phyloP scores from a whole-genome alignment of 2,113 vertebrate species.

The Thamnophis sirtalis region DNA sequence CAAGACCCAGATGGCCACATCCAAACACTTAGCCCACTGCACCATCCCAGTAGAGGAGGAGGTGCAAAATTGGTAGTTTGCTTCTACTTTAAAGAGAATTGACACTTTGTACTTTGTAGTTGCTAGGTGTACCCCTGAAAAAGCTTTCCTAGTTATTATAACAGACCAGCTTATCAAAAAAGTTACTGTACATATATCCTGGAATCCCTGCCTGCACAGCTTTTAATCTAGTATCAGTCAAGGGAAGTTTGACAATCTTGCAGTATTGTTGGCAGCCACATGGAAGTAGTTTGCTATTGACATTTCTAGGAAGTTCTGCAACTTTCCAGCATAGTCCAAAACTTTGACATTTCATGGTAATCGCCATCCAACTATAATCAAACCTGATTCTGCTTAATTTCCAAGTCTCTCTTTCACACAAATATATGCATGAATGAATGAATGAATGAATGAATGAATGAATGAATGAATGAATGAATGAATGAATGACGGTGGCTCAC shows the following conservation, averaged over 20 bases:
- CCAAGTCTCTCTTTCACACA: neutral
- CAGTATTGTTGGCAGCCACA: neutral
- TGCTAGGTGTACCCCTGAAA: neutral
- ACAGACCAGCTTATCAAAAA: neutral
- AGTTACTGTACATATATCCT: neutral
- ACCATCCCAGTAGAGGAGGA: neutral
- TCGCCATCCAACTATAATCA: neutral
- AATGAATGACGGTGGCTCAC: no score
- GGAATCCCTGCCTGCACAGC: neutral
- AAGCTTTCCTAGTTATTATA: neutral
- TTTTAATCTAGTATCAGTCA: neutral
- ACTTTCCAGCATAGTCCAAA: neutral
- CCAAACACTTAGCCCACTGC: neutral
- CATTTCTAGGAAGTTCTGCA: neutral
- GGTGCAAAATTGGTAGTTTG: neutral
- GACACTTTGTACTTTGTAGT: neutral
- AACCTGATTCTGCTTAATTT: neutral
- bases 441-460: no score
- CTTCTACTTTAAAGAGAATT: neutral
- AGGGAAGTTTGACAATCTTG: neutral
- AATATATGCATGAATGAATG: no score
- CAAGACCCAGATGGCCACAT: neutral
- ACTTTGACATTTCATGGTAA: neutral
- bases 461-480: no score
- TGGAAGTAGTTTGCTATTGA: neutral